phyloP scores from a whole-genome alignment of 2,797 vertebrate species.

The Sebastes dallii region DNA sequence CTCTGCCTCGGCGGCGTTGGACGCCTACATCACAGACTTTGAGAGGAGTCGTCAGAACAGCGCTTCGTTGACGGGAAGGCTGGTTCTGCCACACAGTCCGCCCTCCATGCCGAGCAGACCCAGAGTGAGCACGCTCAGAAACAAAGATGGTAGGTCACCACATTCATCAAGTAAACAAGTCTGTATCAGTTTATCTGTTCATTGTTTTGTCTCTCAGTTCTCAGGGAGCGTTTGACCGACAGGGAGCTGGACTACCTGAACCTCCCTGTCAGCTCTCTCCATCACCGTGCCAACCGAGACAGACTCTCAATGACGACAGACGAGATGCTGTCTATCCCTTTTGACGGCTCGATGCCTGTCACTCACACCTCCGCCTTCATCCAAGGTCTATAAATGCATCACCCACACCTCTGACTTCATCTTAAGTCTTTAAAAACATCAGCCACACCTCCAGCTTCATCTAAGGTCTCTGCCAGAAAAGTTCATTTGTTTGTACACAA shows the following conservation, averaged over 20 bases:
- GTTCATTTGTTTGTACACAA: no score
- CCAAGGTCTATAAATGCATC: conserved; percentile 44
- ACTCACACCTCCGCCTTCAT: conserved; percentile 71
- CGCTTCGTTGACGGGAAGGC: conserved; percentile 53
- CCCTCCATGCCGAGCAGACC: background rate
- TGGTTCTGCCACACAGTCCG: conserved; percentile 44
- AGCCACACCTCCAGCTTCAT: conserved; percentile 8
- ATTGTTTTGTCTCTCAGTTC: conserved; percentile 71
- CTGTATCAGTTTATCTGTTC: background rate
- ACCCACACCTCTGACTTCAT: background rate
- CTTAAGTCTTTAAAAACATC: no score
- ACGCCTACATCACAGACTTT: conserved; percentile 91
- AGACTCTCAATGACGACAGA: conserved; percentile 88
- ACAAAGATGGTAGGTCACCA: conserved; percentile 74
- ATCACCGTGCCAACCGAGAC: conserved; percentile 73
- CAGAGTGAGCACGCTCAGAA: conserved; percentile 47
- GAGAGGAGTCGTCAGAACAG: conserved; percentile 68
- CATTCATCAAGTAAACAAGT: background rate
- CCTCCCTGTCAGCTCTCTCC: conserved; percentile 63
- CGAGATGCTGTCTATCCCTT: conserved; percentile 85
- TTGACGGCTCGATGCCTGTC: conserved; percentile 85
- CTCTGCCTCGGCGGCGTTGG: conserved; percentile 87
- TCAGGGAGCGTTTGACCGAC: conserved; percentile 75
- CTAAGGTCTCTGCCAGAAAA: background rate
- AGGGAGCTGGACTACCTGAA: conserved; percentile 76